Evolutionary conservation across 2,113 vertebrate genomes (phyloP), one percentile per base, ranked within the genome.

Genomic region (Micronisus gabar): DNA sequence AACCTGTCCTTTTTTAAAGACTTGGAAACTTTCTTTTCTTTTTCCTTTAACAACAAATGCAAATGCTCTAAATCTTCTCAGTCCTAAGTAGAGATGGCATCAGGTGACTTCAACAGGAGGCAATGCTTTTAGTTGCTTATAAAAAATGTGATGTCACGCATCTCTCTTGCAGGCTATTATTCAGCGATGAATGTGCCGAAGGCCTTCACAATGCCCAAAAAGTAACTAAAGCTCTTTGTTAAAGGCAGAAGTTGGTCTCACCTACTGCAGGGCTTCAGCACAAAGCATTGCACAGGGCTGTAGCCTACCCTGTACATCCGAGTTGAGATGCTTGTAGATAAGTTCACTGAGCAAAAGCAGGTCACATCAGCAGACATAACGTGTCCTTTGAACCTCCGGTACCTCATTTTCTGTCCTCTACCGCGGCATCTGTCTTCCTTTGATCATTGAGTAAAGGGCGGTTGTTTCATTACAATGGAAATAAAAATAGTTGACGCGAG

Each of bases 381-480:
- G 29, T 55, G 84, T 94, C 89, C 84, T 96, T 95, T 95, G 70
- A 96, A 81, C 50, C 47, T 61, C 66, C 4, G 2, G 70, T 38
- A 47, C 86, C 87, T 95, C 84, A 26, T 86, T 91, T 74, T 80
- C 89, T 68, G 45, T 40, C 84, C 62, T 91, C 62, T 73, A 13
- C 84, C 76, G 41, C 55, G 63, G 15, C 81, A 73, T 87, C 45
- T 40, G 1, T 74, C 73, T 91, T 67, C 68, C 50, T 85, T 85
- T 91, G 78, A 91, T 93, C 81, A 48, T 5, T 71, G 21, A 70
- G 45, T 17, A 58, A 75, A 9, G 12, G 76, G 43, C 0, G 14
- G 45, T 80, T 87, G 55, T 93, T 95, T 80, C 91, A 47, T 91
- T 82, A 93, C 86, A 94, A 94, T 50, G 63, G 93, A 90, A 95